Base-by-base conservation (phyloP, 1,140 invertebrate species). In the Drosophila novamexicana region DNA sequence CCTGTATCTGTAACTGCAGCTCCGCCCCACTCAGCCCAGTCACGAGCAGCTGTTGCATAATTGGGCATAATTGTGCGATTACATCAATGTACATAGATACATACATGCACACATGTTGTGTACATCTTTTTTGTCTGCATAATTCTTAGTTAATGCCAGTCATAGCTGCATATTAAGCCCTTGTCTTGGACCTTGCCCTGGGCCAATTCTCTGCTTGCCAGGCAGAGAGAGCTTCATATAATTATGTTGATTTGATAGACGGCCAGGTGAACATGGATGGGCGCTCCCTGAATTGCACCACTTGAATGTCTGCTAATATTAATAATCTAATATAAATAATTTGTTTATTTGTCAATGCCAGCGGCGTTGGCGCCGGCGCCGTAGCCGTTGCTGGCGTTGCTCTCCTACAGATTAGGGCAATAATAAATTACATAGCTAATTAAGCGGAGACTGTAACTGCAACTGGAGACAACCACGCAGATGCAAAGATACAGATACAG, bases 371-470 rank as follows among this genome's bases (percentile, higher is more conserved):
- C 81, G 77, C 75, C 70, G 65, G 71, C 62, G 29, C 36, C n/a
- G 50, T 64, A 74, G 73, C 69, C 29, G 32, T 12, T 14, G 42
- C 12, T 14, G 42, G 22, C 14, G 40, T 32, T 45, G 37, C 40
- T 59, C 37, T 29, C 8, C 12, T 14, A 58, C 39, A 89, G 84
- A 86, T 89, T 86, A 89, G 76, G 75, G 39, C 83, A 79, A 89
- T 84, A 90, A 90, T 89, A 89, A 89, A 89, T 89, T 84, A 85
- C 84, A 68, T 86, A 52, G 80, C 84, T 89, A 89, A 89, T 89
- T 89, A 89, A 89, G 84, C 75, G 70, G 54, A 67, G 42, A 64
- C 52, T 79, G 62, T 63, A 62, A 53, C 72, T 53, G 67, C 57
- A 59, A 61, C 42, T 58, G 71, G 52, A 32, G 61, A 81, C 82